Evolutionary conservation across 2,797 vertebrate species (phyloP).

Genomic region (Scolopax rusticola): DNA sequence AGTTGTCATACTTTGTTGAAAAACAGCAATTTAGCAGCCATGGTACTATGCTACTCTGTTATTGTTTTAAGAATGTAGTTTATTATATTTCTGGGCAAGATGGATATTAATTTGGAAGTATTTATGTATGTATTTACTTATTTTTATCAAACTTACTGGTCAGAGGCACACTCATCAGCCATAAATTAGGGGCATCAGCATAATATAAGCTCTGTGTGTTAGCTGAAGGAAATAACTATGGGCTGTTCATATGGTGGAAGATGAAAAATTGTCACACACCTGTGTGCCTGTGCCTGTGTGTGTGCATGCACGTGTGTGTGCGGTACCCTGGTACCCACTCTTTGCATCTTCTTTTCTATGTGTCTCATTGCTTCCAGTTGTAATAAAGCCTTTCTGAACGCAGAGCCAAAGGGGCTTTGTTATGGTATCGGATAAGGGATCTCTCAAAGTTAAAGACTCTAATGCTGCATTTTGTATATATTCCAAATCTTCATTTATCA

Average conservation of each 20-base stretch:
- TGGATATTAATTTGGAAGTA: background rate
- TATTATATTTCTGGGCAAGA: background rate
- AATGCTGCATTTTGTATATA: background rate
- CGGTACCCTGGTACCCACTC: background rate
- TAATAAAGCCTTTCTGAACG: background rate
- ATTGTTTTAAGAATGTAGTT: background rate
- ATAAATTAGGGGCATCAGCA: background rate
- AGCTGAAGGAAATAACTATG: background rate
- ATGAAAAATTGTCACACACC: background rate
- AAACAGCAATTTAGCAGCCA: background rate
- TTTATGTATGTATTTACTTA: background rate
- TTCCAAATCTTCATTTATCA: background rate
- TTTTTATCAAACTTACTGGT: background rate
- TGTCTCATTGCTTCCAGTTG: background rate
- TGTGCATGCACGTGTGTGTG: fast-evolving
- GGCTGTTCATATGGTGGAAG: background rate
- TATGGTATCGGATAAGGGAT: background rate
- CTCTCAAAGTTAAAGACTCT: background rate
- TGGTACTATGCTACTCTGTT: background rate
- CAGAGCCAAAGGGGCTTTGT: background rate
- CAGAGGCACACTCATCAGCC: background rate
- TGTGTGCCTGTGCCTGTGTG: fast-evolving
- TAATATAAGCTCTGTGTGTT: background rate
- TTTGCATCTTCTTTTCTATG: fast-evolving
- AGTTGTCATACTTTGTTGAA: background rate